A percentile compares a stretch with the other conserved stretches of the same genome.
Conservation (phyloP, 2,797 vertebrate genomes). For the Smutsia temminckii region DNA sequence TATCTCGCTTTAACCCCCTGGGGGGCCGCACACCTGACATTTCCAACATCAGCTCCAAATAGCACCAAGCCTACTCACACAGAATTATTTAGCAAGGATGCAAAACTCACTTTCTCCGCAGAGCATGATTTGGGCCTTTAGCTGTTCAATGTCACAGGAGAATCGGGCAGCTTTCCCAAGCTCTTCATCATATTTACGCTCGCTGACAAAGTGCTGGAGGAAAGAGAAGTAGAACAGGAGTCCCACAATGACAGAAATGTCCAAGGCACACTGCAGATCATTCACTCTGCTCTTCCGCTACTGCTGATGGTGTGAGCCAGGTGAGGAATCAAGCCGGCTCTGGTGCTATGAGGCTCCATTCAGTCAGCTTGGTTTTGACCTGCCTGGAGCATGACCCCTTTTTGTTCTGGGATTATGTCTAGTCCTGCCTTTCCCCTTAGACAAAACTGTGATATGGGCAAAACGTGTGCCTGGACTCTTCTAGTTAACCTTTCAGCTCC, state of each 20-base stretch:
- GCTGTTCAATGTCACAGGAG: constrained; percentile 86
- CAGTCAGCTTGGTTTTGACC: too few species aligned
- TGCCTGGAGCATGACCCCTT: background rate
- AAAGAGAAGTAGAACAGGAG: constrained; percentile 40
- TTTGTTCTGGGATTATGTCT: background rate
- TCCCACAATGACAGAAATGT: background rate
- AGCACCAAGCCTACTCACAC: background rate
- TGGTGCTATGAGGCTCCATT: background rate
- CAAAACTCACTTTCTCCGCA: constrained; percentile 88
- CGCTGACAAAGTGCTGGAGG: constrained; percentile 88
- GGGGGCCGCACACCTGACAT: constrained; percentile 42
- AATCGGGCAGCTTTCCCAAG: constrained; percentile 87
- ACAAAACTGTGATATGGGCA: background rate
- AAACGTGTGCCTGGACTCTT: background rate
- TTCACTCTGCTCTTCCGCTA: background rate
- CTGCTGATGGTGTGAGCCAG: fast-evolving
- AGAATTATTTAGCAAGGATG: background rate
- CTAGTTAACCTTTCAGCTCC: background rate
- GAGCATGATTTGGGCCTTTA: constrained; percentile 86
- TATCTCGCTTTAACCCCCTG: background rate
- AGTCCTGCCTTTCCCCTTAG: background rate
- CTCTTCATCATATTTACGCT: constrained; percentile 89
- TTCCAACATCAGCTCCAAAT: background rate
- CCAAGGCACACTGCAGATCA: fast-evolving
- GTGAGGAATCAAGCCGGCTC: background rate